Evolutionary conservation across 2,888 invertebrate species (phyloP).

Genomic region (Diachrysia chrysitis): DNA sequence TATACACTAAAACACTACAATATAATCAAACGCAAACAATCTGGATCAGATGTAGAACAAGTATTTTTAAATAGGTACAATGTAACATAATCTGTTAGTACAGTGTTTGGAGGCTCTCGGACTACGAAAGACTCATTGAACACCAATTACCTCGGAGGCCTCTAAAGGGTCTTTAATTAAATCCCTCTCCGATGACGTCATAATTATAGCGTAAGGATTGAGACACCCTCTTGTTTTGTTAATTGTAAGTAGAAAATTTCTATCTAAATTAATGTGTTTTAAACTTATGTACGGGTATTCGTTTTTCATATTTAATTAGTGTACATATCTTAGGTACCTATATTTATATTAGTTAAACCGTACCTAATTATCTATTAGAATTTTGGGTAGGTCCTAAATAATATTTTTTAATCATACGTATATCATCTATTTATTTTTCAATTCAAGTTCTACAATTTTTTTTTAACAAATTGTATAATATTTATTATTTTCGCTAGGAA

Average conservation of each 20-base stretch:
- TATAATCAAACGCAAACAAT: conserved; percentile 18
- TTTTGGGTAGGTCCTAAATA: too few relatives aligned
- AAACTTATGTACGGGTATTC: conserved; percentile 33
- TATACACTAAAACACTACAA: not conserved
- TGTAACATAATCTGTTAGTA: conserved; percentile 81
- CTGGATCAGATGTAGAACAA: conserved; percentile 59
- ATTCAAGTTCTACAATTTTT: too few relatives aligned
- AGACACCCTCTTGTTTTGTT: conserved; percentile 85
- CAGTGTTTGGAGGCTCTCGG: conserved; percentile 72
- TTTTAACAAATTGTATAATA: too few relatives aligned
- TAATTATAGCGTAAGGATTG: conserved; percentile 87
- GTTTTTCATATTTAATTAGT: conserved; percentile 40
- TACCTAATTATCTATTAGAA: not conserved
- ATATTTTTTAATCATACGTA: too few relatives aligned
- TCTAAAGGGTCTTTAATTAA: conserved; percentile 88
- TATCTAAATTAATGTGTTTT: conserved; percentile 78
- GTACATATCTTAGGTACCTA: too few relatives aligned
- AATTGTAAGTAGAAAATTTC: conserved; percentile 83
- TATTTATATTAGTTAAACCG: not conserved
- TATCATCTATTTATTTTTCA: too few relatives aligned
- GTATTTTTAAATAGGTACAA: conserved; percentile 65
- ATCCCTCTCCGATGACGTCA: conserved; percentile 89
- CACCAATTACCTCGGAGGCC: conserved; percentile 87
- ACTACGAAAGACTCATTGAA: conserved; percentile 88
- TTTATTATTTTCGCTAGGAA: too few relatives aligned